Percentiles rank a stretch among this genome's conserved stretches.
These are phyloP conservation scores for Epirrhoe tristata DNA, from an alignment of 2,888 invertebrate genomes.

Conservation along the genomic window DNA sequence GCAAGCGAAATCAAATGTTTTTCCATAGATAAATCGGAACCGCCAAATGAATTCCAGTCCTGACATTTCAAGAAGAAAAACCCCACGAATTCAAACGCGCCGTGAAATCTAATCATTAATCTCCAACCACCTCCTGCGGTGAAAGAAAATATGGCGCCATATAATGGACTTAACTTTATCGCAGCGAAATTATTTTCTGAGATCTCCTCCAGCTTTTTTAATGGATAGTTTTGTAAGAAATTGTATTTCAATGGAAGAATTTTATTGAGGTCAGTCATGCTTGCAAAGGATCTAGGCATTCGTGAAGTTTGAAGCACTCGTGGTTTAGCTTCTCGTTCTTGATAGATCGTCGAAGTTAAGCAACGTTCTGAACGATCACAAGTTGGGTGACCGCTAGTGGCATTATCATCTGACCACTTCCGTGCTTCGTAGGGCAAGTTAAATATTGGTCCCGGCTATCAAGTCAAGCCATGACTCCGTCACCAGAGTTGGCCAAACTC, in stretches of 20 bases:
- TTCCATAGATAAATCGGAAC: neutral
- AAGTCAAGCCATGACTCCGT: too few species aligned
- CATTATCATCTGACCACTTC: too few species aligned
- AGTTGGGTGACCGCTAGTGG: too few species aligned
- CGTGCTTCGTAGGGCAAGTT: too few species aligned
- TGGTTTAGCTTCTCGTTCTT: too few species aligned
- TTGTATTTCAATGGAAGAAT: neutral
- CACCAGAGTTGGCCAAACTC: too few species aligned
- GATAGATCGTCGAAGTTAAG: too few species aligned
- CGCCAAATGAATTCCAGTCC: neutral
- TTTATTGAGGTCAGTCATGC: too few species aligned
- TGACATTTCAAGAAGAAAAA: conserved; percentile 48
- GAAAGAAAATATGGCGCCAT: conserved; percentile 44
- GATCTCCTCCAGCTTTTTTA: neutral
- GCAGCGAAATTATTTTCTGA: conserved; percentile 31
- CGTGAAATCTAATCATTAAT: conserved; percentile 73
- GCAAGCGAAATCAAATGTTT: neutral
- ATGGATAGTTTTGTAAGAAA: neutral
- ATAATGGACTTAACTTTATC: conserved; percentile 41
- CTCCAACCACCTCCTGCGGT: conserved; percentile 54
- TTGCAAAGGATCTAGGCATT: too few species aligned
- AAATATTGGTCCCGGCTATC: too few species aligned
- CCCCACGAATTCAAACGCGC: conserved; percentile 66
- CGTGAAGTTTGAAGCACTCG: too few species aligned
- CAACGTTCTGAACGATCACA: too few species aligned